Base-by-base conservation (phyloP, 2,113 vertebrate species). In the Oenanthe oenanthe region DNA sequence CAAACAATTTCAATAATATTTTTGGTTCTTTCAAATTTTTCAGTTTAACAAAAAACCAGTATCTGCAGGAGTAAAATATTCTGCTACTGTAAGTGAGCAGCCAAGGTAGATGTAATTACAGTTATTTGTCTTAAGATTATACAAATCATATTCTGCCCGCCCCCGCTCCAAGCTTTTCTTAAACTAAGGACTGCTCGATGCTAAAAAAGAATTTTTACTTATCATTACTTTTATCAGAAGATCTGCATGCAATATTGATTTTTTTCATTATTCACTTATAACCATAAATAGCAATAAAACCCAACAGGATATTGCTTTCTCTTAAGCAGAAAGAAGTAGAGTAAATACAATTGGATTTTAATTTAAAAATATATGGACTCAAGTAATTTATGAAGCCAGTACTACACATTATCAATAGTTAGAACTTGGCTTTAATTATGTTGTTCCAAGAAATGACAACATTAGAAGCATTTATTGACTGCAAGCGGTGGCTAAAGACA, bases 321-420 rank as follows among this genome's bases (percentile, higher is more conserved):
- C n/a, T 75, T 20, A 71, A 81, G 48, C 6, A 85, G 53, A 89
- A 66, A 62, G 20, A 56, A 26, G 48, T 48, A 25, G 47, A 67
- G 38, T 79, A 95, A 95, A 95, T 58, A 85, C 34, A 81, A 89
- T 91, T 61, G 92, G 17, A 19, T 87, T 94, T 70, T 82, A 89
- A 93, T 96, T 91, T 3, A 47, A 91, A 85, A 91, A 25, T 18
- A 88, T 57, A 32, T 31, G 13, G 42, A 92, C 61, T 95, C 45
- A 13, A 78, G 77, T 61, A 0, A 73, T 78, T 92, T 91, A 88
- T 54, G 36, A 91, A 48, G 56, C 7, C 22, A 76, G 62, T 48
- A 62, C 43, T 60, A 77, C 10, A 4, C 29, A 93, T 17, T 51
- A 72, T 4, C 31, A 77, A 36, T 28, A 81, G 70, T 61, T 13